Evolutionary conservation across 2,797 vertebrate genomes (phyloP), one percentile per base, ranked within the genome.

Genomic region (Typhlichthys eigenmanni): DNA sequence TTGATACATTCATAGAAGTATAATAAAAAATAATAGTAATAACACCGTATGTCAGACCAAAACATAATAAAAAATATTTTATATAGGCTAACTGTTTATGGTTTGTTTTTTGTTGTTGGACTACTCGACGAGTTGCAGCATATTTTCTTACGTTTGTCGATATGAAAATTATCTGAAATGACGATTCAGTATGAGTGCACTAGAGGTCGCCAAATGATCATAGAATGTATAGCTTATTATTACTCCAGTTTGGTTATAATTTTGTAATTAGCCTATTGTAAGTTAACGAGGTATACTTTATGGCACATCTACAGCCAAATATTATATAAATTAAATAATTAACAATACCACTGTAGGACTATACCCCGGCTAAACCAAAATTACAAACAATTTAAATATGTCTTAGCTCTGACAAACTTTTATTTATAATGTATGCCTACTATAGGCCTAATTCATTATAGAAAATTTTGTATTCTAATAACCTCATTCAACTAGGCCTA

Each of bases 191-290:
- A 0, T 38, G 1, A 0, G 5, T 0, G 71, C 85, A 45, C n/a
- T 1, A 68, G 85, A 45, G 58, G 65, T 70, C 67, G 69, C 66
- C 48, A 66, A 1, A 47, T 1, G 16, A 62, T 12, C n/a, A 7
- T n/a, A 1, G 29, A 47, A 9, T 12, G 10, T 38, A 8, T 38
- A 16, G 60, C 64, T 68, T 69, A 34, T 67, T 69, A 75, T 76
- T 68, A 24, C 24, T 68, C 4, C 14, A 69, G 47, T 46, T 47
- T 80, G 65, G 43, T 46, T 1, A 6, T 29, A 5, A 34, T 58
- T 57, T 66, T 63, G n/a, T 69, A 69, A 55, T 1, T 19, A 32
- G 53, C 54, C 12, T 29, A 11, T 48, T 5, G 13, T 12, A 14
- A 19, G 6, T 49, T 2, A 13, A 13, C 7, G 6, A 8, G 34